Conservation (phyloP, 2,888 invertebrate species). For the Aspidiotus rigidus region DNA sequence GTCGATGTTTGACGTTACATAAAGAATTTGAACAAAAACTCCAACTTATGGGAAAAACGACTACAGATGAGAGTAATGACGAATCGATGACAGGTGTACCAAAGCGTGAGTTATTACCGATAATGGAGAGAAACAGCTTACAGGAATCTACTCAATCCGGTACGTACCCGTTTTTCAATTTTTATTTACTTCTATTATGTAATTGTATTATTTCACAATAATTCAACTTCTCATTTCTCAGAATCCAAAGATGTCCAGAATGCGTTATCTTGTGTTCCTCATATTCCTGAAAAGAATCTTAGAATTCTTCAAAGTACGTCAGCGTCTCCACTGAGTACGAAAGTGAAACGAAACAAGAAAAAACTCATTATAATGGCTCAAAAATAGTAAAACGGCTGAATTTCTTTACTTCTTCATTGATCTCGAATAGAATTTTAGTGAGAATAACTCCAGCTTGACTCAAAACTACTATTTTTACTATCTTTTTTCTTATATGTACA, state of each 20-base stretch:
- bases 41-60: slow-evolving; percentile 21
- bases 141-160: slow-evolving; percentile 22
- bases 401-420: no score
- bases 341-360: slow-evolving; percentile 23
- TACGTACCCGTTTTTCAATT: neutral
- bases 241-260: slow-evolving; percentile 19
- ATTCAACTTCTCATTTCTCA: slow-evolving; percentile 12
- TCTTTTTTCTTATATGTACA: no score
- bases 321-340: neutral
- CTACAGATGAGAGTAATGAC: slow-evolving; percentile 27
- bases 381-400: neutral
- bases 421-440: no score
- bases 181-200: neutral
- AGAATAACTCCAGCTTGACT: no score
- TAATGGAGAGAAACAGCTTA: slow-evolving; percentile 18
- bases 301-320: slow-evolving; percentile 19
- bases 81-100: slow-evolving; percentile 9
- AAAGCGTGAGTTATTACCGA: slow-evolving; percentile 20
- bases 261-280: neutral
- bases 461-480: no score
- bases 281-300: slow-evolving; percentile 23
- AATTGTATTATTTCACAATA: neutral
- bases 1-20: slow-evolving; percentile 20
- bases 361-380: slow-evolving; percentile 27
- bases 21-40: slow-evolving; percentile 27